These are phyloP conservation scores for Chaetodon trifascialis DNA, from an alignment of 2,113 vertebrate genomes.

Conservation along the genomic window DNA sequence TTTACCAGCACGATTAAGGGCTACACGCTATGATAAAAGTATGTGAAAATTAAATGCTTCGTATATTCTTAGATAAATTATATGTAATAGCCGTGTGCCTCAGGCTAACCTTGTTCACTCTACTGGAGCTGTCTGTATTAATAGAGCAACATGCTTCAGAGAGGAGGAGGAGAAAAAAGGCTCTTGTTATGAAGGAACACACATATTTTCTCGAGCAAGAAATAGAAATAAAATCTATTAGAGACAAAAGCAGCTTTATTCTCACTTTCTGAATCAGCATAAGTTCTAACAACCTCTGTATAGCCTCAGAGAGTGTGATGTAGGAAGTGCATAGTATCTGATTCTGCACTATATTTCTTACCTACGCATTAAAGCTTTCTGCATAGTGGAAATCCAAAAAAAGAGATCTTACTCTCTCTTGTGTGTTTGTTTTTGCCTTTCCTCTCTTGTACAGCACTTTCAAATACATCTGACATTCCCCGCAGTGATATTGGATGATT, in stretches of 20 bases:
- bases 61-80: constrained; percentile 7
- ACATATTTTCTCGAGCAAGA: neutral
- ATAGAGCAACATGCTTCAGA: constrained; percentile 15
- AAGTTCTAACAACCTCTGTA: neutral
- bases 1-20: neutral
- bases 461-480: neutral
- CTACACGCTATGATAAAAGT: constrained; percentile 8
- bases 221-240: neutral
- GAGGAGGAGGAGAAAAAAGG: neutral
- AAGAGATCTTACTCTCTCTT: neutral
- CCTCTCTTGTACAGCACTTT: neutral
- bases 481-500: constrained; percentile 6
- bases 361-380: neutral
- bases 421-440: neutral
- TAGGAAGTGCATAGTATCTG: neutral
- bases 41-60: neutral
- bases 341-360: too few relatives aligned
- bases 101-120: neutral
- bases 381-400: neutral
- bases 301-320: neutral
- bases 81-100: neutral
- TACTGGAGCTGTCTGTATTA: neutral
- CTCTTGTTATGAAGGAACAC: neutral
- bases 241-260: neutral
- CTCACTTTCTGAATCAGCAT: neutral